Conservation (phyloP, 53 echinoderm and acorn worm genomes). For the Temnopleurus reevesii region DNA sequence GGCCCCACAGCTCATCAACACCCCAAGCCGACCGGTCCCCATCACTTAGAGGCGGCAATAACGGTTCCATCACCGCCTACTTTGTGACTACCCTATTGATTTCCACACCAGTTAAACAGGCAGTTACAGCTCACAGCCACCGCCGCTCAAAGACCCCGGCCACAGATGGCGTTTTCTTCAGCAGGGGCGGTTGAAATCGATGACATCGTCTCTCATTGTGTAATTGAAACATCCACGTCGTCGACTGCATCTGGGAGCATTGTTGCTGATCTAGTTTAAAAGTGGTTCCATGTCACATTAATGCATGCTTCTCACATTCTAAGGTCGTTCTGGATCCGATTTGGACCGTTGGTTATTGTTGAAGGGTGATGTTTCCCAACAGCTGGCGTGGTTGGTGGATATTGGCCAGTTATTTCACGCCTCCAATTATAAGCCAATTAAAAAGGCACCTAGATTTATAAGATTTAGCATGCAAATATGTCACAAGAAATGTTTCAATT, state of each 20-base stretch:
- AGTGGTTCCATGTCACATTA: constrained; percentile 4
- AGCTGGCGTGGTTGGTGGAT: too few species aligned
- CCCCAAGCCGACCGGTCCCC: background rate
- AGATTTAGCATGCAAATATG: too few species aligned
- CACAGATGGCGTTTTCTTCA: constrained; percentile 19
- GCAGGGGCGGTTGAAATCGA: background rate
- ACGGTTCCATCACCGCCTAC: constrained; percentile 2
- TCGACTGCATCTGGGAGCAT: background rate
- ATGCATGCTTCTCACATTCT: background rate
- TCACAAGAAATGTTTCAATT: too few species aligned
- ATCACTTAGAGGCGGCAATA: constrained; percentile 35
- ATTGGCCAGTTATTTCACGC: too few species aligned
- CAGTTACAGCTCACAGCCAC: background rate
- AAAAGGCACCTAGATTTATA: too few species aligned
- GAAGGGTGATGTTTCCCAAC: too few species aligned
- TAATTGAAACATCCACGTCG: background rate
- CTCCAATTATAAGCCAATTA: too few species aligned
- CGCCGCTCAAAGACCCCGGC: background rate
- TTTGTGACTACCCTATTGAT: constrained; percentile 21
- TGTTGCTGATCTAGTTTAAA: background rate
- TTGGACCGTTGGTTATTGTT: background rate
- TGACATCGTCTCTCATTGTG: constrained; percentile 7
- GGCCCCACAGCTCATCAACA: constrained; percentile 11
- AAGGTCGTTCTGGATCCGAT: background rate
- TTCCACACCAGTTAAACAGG: constrained; percentile 12